phyloP scores from a whole-genome alignment of 2,113 vertebrate species.

The Deroptyus accipitrinus region DNA sequence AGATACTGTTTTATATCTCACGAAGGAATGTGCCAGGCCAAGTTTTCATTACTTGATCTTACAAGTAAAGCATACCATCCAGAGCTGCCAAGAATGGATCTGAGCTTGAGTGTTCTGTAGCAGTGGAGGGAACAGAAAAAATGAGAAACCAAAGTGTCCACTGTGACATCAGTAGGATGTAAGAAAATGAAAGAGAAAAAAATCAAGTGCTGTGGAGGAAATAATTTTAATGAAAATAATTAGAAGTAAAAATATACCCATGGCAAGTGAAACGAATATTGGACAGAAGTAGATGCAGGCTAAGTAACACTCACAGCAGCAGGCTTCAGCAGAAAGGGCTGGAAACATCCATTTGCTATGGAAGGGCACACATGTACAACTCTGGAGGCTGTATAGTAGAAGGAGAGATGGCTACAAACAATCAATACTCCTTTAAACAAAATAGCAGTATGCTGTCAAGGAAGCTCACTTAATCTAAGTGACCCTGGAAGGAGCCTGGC shows the following conservation, averaged over 20 bases:
- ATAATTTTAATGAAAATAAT: not conserved
- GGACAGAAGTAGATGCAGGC: not conserved
- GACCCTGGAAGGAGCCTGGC: not conserved
- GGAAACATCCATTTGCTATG: not conserved
- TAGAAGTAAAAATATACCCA: not conserved
- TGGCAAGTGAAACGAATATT: not conserved
- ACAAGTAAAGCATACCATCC: not conserved
- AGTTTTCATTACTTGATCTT: not conserved
- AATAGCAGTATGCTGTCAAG: not conserved
- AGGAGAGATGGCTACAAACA: not conserved
- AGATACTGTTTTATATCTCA: not conserved
- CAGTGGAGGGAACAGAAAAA: not conserved
- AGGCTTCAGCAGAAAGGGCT: not conserved
- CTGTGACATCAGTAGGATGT: not conserved
- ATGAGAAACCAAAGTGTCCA: not conserved
- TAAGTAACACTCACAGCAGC: not conserved
- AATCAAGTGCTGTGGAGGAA: not conserved
- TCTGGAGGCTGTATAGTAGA: not conserved
- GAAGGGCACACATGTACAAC: not conserved
- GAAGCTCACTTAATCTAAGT: not conserved
- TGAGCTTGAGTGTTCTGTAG: not conserved
- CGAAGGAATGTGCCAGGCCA: not conserved
- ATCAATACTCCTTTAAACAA: not conserved
- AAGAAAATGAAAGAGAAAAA: not conserved
- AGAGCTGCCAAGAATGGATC: not conserved